These are phyloP conservation scores for Xyliphius kryptos DNA, from an alignment of 2,113 vertebrate species.

Conservation along the genomic window DNA sequence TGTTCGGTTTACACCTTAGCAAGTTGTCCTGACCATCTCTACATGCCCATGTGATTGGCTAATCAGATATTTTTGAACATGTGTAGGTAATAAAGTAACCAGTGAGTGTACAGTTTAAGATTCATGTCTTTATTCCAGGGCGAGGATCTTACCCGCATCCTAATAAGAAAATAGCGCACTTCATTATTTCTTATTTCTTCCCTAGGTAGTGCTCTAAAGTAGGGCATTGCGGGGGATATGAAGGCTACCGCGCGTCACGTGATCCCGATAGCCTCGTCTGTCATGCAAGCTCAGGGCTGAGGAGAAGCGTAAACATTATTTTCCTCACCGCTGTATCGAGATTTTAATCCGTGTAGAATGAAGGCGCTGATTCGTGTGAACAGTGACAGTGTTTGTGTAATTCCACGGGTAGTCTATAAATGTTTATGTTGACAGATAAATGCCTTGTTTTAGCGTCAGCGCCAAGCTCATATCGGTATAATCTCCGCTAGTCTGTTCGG, in stretches of 20 bases:
- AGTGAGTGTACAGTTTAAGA: too few relatives aligned
- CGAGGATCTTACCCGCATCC: too few relatives aligned
- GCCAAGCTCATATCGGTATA: background rate
- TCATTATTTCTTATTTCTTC: too few relatives aligned
- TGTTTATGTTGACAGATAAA: slow-evolving; percentile 11
- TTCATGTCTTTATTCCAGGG: too few relatives aligned
- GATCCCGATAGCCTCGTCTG: slow-evolving; percentile 12
- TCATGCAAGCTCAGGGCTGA: slow-evolving; percentile 26
- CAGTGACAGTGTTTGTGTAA: background rate
- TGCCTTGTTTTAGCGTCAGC: slow-evolving; percentile 8
- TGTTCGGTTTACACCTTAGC: too few relatives aligned
- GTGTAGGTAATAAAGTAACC: too few relatives aligned
- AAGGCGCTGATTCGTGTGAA: background rate
- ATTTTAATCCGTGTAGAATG: slow-evolving; percentile 1
- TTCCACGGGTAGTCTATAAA: background rate
- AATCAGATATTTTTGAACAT: too few relatives aligned
- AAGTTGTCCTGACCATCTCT: too few relatives aligned
- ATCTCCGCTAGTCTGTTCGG: slow-evolving; percentile 33
- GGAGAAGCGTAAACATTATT: slow-evolving; percentile 23
- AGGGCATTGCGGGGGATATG: too few relatives aligned
- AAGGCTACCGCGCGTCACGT: slow-evolving; percentile 24
- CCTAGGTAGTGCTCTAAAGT: too few relatives aligned
- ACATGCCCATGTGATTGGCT: too few relatives aligned
- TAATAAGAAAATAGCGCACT: too few relatives aligned
- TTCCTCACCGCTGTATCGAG: background rate